Evolutionary conservation across 1,140 invertebrate genomes (phyloP), one percentile per base, ranked within the genome.

Genomic region (Drosophila bocqueti): DNA sequence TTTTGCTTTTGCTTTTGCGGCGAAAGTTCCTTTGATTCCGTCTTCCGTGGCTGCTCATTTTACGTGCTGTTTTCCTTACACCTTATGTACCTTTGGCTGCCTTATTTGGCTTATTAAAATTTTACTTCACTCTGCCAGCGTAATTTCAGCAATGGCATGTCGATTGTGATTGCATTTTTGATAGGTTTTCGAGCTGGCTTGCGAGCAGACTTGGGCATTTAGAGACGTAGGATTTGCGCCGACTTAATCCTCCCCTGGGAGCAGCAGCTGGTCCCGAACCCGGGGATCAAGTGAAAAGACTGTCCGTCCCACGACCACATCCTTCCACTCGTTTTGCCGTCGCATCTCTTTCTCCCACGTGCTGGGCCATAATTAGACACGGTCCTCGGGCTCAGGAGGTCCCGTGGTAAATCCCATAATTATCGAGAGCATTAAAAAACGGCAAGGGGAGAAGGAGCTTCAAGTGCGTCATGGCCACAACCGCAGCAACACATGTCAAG

Each of bases 51-150:
- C 29, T 62, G 60, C 29, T 71, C 66, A 43, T 43, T 60, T 75
- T 60, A 73, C 74, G 61, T 50, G 55, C 55, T 79, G 47, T 38
- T 62, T 57, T 62, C 4, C 60, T 55, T 67, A 67, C 57, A 79
- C 75, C 77, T 79, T 68, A 63, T 58, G 52, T 62, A 55, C 50
- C 21, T 36, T 55, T 62, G 31, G 77, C 65, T 26, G 75, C 74
- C 80, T 57, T 62, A 76, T 81, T 81, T 81, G 68, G 79, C 79
- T 81, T 81, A 81, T 81, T 81, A 81, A 81, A 81, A 81, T 81
- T 81, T 81, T 60, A 71, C 15, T 58, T 58, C 36, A 42, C 43
- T 29, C 46, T 24, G 16, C 7, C 21, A 18, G 21, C 49, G 16
- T 58, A 58, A 58, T 58, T 58, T 57, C 54, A 57, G 54, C 54